These are phyloP conservation scores for Cyprinella venusta DNA, from an alignment of 2,797 vertebrate genomes.

Conservation along the genomic window DNA sequence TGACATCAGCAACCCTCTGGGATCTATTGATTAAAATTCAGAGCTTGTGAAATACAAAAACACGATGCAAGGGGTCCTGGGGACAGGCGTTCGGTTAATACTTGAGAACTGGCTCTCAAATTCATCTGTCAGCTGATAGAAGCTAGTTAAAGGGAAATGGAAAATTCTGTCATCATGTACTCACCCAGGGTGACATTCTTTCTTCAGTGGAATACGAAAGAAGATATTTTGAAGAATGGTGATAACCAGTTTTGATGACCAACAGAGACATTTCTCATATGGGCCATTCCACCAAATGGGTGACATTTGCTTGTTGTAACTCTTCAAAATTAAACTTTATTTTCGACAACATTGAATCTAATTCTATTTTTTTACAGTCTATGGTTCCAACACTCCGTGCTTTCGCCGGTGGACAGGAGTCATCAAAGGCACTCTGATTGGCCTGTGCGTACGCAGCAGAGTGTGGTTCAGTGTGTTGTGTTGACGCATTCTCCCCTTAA, in stretches of 20 bases:
- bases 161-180: background rate
- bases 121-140: background rate
- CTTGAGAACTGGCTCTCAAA: background rate
- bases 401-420: background rate
- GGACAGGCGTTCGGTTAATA: background rate
- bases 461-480: background rate
- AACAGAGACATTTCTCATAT: no score
- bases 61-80: background rate
- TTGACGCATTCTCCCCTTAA: background rate
- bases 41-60: conserved; percentile 40
- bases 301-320: no score
- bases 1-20: conserved; percentile 62
- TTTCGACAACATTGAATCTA: no score
- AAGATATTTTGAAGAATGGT: background rate
- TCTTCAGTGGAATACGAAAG: background rate
- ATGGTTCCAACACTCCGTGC: background rate
- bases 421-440: background rate
- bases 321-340: no score
- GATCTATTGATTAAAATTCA: conserved; percentile 40
- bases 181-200: background rate
- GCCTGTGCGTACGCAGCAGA: background rate
- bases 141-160: background rate
- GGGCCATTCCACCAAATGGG: no score
- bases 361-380: no score
- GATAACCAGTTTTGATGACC: background rate